Percentiles rank a stretch among this genome's conserved stretches.
phyloP scores from a whole-genome alignment of 2,113 vertebrate genomes.

The Ptychochromis oligacanthus region DNA sequence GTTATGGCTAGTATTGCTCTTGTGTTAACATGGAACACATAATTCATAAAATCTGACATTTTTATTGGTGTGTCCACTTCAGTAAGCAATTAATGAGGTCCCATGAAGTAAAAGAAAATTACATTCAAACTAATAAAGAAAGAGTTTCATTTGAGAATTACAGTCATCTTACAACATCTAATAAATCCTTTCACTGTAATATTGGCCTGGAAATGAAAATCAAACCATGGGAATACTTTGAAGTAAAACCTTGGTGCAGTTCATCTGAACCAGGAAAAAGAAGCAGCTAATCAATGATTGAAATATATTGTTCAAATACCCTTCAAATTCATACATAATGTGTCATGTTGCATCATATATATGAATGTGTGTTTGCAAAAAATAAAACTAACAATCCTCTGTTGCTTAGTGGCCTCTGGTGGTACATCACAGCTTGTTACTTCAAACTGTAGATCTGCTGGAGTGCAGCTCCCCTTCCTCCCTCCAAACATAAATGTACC shows the following conservation, averaged over 20 bases:
- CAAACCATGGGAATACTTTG: conserved; percentile 17
- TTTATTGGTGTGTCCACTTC: conserved; percentile 8
- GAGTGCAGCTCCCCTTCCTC: background rate
- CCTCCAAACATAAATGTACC: conserved; percentile 1
- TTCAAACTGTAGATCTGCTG: conserved; percentile 16
- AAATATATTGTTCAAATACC: conserved; percentile 34
- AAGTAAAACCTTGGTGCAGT: conserved; percentile 20
- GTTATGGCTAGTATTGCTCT: background rate
- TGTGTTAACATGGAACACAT: conserved; percentile 4
- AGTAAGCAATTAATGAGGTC: conserved; percentile 20
- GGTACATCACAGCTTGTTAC: conserved; percentile 24
- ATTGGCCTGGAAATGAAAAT: conserved; percentile 39
- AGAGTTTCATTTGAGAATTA: conserved; percentile 27
- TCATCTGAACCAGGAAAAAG: conserved; percentile 29
- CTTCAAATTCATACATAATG: conserved; percentile 17
- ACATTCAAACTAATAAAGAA: conserved; percentile 36
- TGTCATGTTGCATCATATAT: background rate
- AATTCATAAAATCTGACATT: conserved; percentile 12
- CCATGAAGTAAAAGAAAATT: conserved; percentile 25
- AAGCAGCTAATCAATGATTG: conserved; percentile 37
- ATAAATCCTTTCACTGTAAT: conserved; percentile 47
- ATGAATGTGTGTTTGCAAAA: background rate
- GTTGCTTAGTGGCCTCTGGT: conserved; percentile 43
- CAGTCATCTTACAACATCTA: conserved; percentile 20
- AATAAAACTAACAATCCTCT: background rate